Evolutionary conservation across 2,888 invertebrate genomes (phyloP), one percentile per base, ranked within the genome.

Genomic region (Watsonalla binaria): DNA sequence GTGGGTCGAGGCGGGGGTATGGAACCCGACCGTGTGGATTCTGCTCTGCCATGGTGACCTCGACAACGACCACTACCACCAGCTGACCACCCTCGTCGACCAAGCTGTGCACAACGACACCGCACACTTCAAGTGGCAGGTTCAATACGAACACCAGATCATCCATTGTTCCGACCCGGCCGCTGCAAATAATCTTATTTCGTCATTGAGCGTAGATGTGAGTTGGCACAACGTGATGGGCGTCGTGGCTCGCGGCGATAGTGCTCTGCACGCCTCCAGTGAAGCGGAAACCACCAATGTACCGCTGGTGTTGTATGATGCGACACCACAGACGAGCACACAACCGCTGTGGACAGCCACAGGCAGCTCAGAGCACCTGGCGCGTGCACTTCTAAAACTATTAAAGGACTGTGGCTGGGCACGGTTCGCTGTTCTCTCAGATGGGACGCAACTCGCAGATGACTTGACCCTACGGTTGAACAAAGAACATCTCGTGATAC

Each of bases 361-460:
- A 65, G 33, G 53, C 51, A 14, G 66, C 49, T 58, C 72, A 6
- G 58, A 59, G 6, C 37, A 13, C 11, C 14, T 34, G 55, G 6
- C 37, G 64, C 8, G 14, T 0, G 73, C 66, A 4, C 53, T 60
- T n/a, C 56, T 53, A 9, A 51, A 55, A n/a, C 65, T 72, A 24
- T 56, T 74, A 34, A 5, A 15, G 5, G 45, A 37, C 39, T 65
- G 65, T 49, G 91, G 92, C 0, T 97, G 96, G 96, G 91, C 84
- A 45, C 92, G 95, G 46, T 92, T 96, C 0, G 95, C 95, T 0
- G 93, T 96, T 0, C 76, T 97, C 14, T 95, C 96, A 0, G 96
- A 96, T 24, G 45, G 52, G 5, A 59, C 68, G 5, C 50, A 52
- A 1, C 56, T 65, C 39, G 66, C 72, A 1, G 35, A 55, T 6